Percentiles rank a stretch among this genome's conserved stretches.
phyloP scores from a whole-genome alignment of 2,113 vertebrate species.

The Calidris pugnax region DNA sequence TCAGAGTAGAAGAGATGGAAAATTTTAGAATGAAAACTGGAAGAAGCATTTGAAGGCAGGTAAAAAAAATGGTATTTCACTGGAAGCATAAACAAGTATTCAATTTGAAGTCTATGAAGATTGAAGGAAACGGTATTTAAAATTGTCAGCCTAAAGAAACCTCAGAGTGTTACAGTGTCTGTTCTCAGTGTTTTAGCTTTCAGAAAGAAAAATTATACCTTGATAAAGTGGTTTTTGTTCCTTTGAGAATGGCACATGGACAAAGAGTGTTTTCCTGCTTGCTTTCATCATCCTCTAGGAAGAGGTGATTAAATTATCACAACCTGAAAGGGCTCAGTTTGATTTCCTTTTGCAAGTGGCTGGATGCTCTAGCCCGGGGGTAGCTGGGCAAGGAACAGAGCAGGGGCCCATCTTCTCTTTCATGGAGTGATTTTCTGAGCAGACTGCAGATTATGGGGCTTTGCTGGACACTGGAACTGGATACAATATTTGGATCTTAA shows the following conservation, averaged over 20 bases:
- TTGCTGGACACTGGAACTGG: not conserved
- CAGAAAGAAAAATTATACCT: not conserved
- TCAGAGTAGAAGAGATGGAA: not conserved
- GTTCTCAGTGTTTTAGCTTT: not conserved
- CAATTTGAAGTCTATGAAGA: not conserved
- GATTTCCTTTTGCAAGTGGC: not conserved
- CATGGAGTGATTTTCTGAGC: not conserved
- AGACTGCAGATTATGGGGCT: not conserved
- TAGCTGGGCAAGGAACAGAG: not conserved
- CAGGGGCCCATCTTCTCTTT: not conserved
- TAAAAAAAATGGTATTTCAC: not conserved
- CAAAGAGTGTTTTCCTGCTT: not conserved
- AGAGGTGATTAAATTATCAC: not conserved
- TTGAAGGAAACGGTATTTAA: not conserved
- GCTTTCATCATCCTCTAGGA: not conserved
- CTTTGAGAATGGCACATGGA: not conserved
- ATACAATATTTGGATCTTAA: not conserved
- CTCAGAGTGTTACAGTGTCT: not conserved
- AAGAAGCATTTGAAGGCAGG: not conserved
- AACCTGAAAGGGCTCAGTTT: not conserved
- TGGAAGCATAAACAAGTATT: not conserved
- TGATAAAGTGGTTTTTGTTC: not conserved
- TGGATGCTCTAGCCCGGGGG: too few relatives aligned
- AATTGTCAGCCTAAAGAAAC: not conserved
- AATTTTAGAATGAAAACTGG: not conserved